phyloP scores from a whole-genome alignment of 1,140 invertebrate genomes.

The Solen grandis region DNA sequence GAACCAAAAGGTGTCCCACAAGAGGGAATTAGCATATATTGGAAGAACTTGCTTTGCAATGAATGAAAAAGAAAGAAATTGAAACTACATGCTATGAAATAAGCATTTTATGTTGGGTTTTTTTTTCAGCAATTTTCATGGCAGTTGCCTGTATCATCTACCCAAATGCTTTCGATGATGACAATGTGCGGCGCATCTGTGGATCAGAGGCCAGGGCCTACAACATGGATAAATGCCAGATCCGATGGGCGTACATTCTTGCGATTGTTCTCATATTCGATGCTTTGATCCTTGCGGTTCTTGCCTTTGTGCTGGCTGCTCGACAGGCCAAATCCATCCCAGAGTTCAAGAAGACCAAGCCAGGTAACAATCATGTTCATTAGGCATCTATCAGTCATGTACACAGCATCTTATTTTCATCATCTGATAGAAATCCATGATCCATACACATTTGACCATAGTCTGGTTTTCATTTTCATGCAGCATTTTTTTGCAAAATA shows the following conservation, averaged over 20 bases:
- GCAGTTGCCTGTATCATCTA: constrained; percentile 86
- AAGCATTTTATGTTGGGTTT: no score
- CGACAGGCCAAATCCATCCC: constrained; percentile 70
- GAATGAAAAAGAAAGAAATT: no score
- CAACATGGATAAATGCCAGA: constrained; percentile 89
- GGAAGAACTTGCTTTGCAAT: no score
- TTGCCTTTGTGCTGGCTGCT: constrained; percentile 96
- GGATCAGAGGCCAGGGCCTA: constrained; percentile 90
- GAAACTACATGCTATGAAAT: no score
- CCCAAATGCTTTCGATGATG: constrained; percentile 95
- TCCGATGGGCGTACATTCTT: constrained; percentile 97
- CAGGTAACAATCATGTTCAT: constrained; percentile 42
- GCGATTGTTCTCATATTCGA: constrained; percentile 96
- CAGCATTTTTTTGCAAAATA: no score
- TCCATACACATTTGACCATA: no score
- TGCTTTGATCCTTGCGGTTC: constrained; percentile 91
- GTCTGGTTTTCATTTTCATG: no score
- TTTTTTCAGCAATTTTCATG: constrained; percentile 83
- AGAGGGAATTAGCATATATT: no score
- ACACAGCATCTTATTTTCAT: no score
- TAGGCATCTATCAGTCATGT: no score
- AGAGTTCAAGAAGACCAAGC: constrained; percentile 41
- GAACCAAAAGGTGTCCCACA: no score
- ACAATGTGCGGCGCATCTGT: constrained; percentile 91
- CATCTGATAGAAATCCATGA: no score